These are phyloP conservation scores for Haliaeetus leucogaster DNA, from an alignment of 2,113 vertebrate genomes.

Conservation along the genomic window DNA sequence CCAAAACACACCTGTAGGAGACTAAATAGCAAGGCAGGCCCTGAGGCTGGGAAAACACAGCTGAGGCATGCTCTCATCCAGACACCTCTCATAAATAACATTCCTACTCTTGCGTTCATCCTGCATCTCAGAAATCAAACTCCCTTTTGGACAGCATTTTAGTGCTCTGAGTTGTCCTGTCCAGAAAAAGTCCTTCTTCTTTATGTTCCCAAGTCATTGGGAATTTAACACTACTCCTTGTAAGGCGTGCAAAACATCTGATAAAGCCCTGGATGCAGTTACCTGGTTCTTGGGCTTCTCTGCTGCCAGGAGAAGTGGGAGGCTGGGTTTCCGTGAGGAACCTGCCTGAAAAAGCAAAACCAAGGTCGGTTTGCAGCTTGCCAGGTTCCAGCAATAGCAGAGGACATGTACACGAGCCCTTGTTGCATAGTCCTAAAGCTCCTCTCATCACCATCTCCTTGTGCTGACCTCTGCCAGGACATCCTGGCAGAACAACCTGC, in stretches of 20 bases:
- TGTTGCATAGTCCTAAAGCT: background rate
- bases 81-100: background rate
- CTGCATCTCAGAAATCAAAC: background rate
- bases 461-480: background rate
- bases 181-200: background rate
- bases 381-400: background rate
- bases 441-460: background rate
- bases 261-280: background rate
- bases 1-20: background rate
- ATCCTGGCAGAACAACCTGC: background rate
- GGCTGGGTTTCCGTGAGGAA: background rate
- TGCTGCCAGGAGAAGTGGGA: background rate
- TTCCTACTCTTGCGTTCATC: background rate
- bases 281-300: background rate
- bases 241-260: background rate
- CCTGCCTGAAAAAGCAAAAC: constrained; percentile 9
- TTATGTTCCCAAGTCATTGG: background rate
- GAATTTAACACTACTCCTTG: background rate
- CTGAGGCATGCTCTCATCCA: background rate
- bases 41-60: background rate
- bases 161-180: background rate
- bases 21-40: background rate
- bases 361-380: background rate
- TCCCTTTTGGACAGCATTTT: background rate
- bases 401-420: background rate